Conservation (phyloP, 2,797 vertebrate species). For the Sphenopsis melanotis region DNA sequence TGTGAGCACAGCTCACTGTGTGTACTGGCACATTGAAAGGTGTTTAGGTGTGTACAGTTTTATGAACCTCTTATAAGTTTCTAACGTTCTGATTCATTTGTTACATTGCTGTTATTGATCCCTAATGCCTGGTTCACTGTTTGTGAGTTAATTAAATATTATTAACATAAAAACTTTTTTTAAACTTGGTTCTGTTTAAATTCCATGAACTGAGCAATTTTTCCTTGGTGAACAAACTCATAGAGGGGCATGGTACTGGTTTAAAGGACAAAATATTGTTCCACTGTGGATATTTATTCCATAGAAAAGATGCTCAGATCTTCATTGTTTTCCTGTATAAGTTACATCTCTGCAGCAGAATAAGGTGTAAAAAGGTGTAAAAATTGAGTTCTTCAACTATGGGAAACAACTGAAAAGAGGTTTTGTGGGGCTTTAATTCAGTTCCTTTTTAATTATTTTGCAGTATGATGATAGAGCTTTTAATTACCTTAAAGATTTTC, state of each 20-base stretch:
- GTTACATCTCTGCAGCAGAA: neutral
- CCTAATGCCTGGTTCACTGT: neutral
- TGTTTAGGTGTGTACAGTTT: neutral
- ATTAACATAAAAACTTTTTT: neutral
- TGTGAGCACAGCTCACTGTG: neutral
- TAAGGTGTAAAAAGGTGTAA: neutral
- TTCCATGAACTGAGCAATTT: neutral
- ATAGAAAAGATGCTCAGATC: neutral
- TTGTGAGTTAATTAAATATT: neutral
- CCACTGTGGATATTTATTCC: neutral
- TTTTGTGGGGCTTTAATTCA: neutral
- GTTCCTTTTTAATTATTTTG: neutral
- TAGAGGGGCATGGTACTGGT: accelerated
- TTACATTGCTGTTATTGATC: neutral
- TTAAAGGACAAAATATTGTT: neutral
- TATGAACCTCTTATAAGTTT: neutral
- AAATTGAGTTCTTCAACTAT: neutral
- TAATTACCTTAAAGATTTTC: neutral
- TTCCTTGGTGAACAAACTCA: neutral
- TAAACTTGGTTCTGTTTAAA: neutral
- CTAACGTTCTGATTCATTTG: neutral
- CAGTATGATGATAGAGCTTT: neutral
- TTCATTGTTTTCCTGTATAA: neutral
- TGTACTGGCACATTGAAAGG: accelerated
- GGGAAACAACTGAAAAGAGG: neutral